phyloP scores from a whole-genome alignment of 2,797 vertebrate genomes.

The Danio albolineatus region DNA sequence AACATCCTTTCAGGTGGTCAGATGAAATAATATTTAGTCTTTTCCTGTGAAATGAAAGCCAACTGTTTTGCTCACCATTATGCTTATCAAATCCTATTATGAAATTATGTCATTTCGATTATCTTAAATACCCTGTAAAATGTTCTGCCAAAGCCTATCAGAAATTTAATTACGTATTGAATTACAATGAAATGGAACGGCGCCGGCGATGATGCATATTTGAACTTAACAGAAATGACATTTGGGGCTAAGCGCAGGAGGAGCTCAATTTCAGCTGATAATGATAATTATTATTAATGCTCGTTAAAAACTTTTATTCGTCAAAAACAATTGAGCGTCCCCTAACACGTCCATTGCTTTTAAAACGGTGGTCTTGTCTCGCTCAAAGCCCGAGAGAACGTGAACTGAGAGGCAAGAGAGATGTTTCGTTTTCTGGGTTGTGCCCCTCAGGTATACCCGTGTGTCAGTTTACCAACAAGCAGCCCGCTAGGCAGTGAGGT shows the following conservation, averaged over 20 bases:
- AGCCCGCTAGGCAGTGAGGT: conserved; percentile 59
- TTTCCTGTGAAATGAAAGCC: conserved; percentile 54
- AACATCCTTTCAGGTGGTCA: conserved; percentile 19
- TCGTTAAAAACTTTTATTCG: not conserved
- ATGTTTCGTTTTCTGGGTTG: conserved; percentile 54
- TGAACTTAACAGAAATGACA: conserved; percentile 53
- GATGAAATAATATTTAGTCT: conserved; percentile 41
- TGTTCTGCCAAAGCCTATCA: conserved; percentile 62
- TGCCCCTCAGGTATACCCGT: conserved; percentile 47
- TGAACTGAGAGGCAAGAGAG: conserved; percentile 50
- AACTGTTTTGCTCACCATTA: conserved; percentile 49
- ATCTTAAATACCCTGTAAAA: conserved; percentile 61
- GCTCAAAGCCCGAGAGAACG: conserved; percentile 25
- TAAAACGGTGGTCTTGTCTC: conserved; percentile 9
- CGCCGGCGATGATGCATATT: conserved; percentile 48
- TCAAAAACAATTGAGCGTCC: not conserved
- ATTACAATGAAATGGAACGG: conserved; percentile 57
- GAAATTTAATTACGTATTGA: conserved; percentile 61
- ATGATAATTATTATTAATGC: conserved; percentile 27
- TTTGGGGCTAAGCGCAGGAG: conserved; percentile 32
- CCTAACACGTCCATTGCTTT: not conserved
- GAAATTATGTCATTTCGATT: conserved; percentile 62
- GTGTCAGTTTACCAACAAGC: conserved; percentile 65
- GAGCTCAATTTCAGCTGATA: conserved; percentile 14
- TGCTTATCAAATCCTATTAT: conserved; percentile 59